A percentile compares a stretch with the other conserved stretches of the same genome.
phyloP scores from a whole-genome alignment of 92 coral and sea anemone genomes.

The Palythoa grandis region DNA sequence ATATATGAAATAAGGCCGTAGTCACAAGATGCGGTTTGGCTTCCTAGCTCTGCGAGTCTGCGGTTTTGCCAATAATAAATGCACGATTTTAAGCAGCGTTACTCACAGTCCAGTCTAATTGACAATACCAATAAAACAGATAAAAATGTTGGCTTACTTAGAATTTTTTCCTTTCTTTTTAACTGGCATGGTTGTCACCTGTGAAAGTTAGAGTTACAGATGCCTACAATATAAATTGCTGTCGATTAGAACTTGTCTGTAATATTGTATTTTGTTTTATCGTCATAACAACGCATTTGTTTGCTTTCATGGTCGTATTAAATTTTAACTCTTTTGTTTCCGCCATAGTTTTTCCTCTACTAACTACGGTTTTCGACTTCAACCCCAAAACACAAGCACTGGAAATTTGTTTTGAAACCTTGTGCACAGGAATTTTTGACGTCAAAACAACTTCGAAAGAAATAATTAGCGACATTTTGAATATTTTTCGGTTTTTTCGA shows the following conservation, averaged over 20 bases:
- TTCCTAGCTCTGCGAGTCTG: neutral
- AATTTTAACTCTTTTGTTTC: neutral
- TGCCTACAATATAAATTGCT: neutral
- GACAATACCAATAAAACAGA: neutral
- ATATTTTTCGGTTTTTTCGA: too few species aligned
- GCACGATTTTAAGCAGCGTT: too few species aligned
- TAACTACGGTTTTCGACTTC: too few species aligned
- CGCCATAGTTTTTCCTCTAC: too few species aligned
- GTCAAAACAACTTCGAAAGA: neutral
- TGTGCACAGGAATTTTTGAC: neutral
- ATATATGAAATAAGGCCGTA: too few species aligned
- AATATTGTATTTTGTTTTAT: neutral
- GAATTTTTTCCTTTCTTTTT: conserved; percentile 41
- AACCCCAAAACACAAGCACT: neutral
- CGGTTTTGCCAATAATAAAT: too few species aligned
- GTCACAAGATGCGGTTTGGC: neutral
- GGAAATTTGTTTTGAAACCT: neutral
- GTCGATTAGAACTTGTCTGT: neutral
- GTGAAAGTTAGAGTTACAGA: neutral
- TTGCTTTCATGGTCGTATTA: neutral
- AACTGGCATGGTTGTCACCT: conserved; percentile 18
- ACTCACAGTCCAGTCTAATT: too few species aligned
- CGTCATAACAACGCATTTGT: conserved; percentile 33
- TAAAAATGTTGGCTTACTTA: conserved; percentile 17
- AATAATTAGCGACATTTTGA: neutral